Evolutionary conservation across 64 coral and sea anemone genomes (phyloP).

Genomic region (Montipora foliosa): DNA sequence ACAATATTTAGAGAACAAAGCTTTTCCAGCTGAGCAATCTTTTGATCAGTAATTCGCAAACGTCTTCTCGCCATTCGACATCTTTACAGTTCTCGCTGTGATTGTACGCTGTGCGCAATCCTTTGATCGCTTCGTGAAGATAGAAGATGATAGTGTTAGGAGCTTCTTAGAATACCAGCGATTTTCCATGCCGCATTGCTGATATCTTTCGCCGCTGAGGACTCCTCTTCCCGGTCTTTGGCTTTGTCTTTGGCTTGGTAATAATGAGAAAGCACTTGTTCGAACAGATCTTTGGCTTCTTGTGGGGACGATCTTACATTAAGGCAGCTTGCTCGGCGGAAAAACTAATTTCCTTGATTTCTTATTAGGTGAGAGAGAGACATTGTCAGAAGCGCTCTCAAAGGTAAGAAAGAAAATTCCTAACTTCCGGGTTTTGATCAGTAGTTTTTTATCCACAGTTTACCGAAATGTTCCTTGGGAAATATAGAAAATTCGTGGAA

Average conservation of each 20-base stretch:
- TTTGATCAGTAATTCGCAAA: constrained; percentile 56
- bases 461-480: not conserved
- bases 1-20: constrained; percentile 12
- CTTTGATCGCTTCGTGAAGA: constrained; percentile 73
- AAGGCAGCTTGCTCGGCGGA: not conserved
- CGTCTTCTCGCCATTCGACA: constrained; percentile 61
- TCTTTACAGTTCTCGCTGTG: constrained; percentile 51
- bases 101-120: constrained; percentile 30
- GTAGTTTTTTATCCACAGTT: too few species aligned
- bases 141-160: constrained; percentile 60
- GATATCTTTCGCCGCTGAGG: constrained; percentile 80
- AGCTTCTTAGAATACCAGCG: constrained; percentile 9
- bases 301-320: not conserved
- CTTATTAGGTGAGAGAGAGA: not conserved
- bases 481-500: not conserved
- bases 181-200: constrained; percentile 80
- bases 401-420: not conserved
- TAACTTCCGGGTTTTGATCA: not conserved
- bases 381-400: not conserved
- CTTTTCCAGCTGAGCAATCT: constrained; percentile 44
- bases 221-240: constrained; percentile 12
- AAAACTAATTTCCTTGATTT: constrained; percentile 44
- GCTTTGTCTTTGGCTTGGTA: constrained; percentile 74
- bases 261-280: constrained; percentile 57
- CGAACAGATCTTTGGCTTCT: constrained; percentile 8